phyloP scores from a whole-genome alignment of 2,797 vertebrate genomes.

The Tauraco hartlaubi region DNA sequence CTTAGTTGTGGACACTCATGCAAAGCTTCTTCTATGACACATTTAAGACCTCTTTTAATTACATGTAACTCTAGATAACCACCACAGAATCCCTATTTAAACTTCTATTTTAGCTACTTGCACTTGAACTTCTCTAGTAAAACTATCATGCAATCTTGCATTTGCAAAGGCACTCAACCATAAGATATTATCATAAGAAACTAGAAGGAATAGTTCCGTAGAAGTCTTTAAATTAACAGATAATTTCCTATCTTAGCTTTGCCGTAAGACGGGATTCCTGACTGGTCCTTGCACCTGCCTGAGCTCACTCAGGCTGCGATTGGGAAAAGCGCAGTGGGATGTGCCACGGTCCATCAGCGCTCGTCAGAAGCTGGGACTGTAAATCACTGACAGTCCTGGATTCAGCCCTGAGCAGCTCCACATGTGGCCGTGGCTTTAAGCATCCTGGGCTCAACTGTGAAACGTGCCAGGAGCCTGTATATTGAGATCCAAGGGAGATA shows the following conservation, averaged over 20 bases:
- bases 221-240: not conserved
- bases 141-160: not conserved
- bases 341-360: not conserved
- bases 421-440: not conserved
- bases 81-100: conserved; percentile 26
- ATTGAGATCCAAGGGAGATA: not conserved
- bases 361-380: not conserved
- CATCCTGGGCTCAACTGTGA: not conserved
- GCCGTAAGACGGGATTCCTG: not conserved
- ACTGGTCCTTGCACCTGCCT: not conserved
- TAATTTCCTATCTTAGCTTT: not conserved
- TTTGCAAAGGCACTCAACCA: not conserved
- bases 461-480: not conserved
- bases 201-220: not conserved
- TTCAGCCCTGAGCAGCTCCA: not conserved
- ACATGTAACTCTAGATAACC: not conserved
- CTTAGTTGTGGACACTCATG: not conserved
- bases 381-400: not conserved
- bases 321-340: not conserved
- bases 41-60: conserved; percentile 4
- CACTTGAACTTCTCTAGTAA: not conserved
- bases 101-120: conserved; percentile 33
- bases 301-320: rapidly evolving
- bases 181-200: not conserved
- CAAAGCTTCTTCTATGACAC: not conserved